Percentiles rank a stretch among this genome's conserved stretches.
These are phyloP conservation scores for Lithophane leautieri DNA, from an alignment of 2,888 invertebrate species.

Conservation along the genomic window DNA sequence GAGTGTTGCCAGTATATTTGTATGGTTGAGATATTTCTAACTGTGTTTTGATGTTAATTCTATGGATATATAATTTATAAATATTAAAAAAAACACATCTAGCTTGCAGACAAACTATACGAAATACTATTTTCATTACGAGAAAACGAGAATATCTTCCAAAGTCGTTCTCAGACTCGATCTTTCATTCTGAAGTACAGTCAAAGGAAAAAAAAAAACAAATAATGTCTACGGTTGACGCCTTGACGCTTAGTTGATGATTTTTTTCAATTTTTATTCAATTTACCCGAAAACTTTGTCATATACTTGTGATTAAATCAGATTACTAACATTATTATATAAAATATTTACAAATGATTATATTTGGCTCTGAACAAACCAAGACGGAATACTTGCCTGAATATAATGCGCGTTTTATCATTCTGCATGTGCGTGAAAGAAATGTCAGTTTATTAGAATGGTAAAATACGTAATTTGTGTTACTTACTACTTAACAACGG, in stretches of 20 bases:
- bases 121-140: background rate
- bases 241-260: conserved; percentile 84
- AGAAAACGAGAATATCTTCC: conserved; percentile 46
- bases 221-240: conserved; percentile 85
- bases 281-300: conserved; percentile 62
- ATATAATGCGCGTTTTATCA: conserved; percentile 82
- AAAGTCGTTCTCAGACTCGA: background rate
- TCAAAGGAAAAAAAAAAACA: conserved; percentile 65
- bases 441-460: conserved; percentile 82
- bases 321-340: conserved; percentile 61
- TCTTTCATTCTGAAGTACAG: background rate
- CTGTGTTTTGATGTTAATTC: background rate
- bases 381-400: conserved; percentile 70
- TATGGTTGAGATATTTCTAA: background rate
- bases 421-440: conserved; percentile 87
- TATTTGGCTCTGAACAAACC: conserved; percentile 62
- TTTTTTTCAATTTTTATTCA: conserved; percentile 73
- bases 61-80: too few species aligned
- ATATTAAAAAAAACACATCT: background rate
- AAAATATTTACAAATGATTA: conserved; percentile 76
- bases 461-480: conserved; percentile 77
- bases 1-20: background rate
- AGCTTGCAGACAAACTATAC: background rate
- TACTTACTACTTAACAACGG: conserved; percentile 28
- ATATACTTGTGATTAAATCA: conserved; percentile 67